Base-by-base conservation (phyloP, 2,113 vertebrate species). In the Gymnobelideus leadbeateri region DNA sequence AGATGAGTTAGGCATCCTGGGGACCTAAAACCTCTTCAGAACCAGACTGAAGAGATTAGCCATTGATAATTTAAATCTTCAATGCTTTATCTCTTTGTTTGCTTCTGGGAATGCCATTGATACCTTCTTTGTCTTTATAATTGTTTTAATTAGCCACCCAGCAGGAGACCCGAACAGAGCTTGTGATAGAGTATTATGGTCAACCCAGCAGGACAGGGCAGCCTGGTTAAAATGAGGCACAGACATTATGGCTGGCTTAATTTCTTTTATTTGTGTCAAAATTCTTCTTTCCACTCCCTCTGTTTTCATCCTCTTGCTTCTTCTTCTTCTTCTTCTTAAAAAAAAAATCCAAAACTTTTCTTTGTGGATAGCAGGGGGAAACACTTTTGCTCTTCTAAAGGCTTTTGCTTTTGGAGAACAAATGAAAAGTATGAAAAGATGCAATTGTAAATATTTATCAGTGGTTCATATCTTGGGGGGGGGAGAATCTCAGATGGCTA, bases 111-210 rank as follows among this genome's bases (percentile, higher is more conserved):
- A 99, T 99, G 99, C 98, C 98, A 98, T 96, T 96, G 99, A 98
- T 98, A 98, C 98, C 97, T 98, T 96, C 98, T 99, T 99, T 99
- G 99, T 99, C 98, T 99, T 98, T 98, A 97, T 99, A 99, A 99
- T 99, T 99, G 99, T 99, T 99, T 99, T 99, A 99, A 99, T 99
- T 99, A 99, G 99, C 99, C 98, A 96, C 99, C 97, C 98, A 97
- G 99, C 98, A 97, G 99, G 99, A 98, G 96, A 97, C 97, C 95
- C 96, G 96, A 97, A 89, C 98, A 89, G 97, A 14, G 98, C 96
- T 92, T 89, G 98, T 37, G 97, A 94, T 92, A 28, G 96, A 96
- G 97, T 77, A 95, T 97, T 98, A 89, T 93, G 95, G 97, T 89
- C 91, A 16, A 54, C 98, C 5, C 98, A 98, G 98, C 97, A 3